phyloP scores from a whole-genome alignment of 2,113 vertebrate species.

The Grallaria varia region DNA sequence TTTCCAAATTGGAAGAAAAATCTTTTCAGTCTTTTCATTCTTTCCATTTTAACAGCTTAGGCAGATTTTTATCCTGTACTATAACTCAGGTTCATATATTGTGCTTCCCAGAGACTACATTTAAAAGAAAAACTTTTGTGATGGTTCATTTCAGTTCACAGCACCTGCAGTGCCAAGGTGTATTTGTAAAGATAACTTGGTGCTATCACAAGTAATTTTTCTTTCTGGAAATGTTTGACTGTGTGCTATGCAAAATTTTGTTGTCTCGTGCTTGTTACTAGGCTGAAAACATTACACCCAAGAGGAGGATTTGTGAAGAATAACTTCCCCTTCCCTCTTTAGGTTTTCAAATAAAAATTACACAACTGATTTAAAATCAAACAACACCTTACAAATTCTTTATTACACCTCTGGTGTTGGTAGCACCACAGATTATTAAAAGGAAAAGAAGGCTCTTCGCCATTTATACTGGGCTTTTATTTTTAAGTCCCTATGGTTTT shows the following conservation, averaged over 20 bases:
- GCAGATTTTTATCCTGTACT: constrained; percentile 1
- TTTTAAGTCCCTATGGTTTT: not conserved
- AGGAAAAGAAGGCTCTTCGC: not conserved
- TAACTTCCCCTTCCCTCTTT: not conserved
- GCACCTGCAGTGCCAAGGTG: not conserved
- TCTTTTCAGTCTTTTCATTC: constrained; percentile 4
- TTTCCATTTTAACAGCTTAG: constrained; percentile 48
- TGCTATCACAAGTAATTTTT: not conserved
- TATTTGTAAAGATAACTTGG: not conserved
- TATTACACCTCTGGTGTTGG: not conserved
- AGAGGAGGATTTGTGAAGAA: not conserved
- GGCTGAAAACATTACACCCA: not conserved
- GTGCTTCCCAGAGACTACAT: not conserved
- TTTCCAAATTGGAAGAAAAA: constrained; percentile 44
- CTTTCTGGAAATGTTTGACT: not conserved
- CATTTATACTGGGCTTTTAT: not conserved
- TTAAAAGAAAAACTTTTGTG: not conserved
- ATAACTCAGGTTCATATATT: not conserved
- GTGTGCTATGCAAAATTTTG: not conserved
- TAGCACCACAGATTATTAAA: not conserved
- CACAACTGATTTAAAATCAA: not conserved
- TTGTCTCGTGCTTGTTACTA: not conserved
- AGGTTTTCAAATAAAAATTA: not conserved
- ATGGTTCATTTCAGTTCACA: not conserved
- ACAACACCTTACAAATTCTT: not conserved